Conservation (phyloP, 1,140 invertebrate genomes). For the Trichonephila clavipes region DNA sequence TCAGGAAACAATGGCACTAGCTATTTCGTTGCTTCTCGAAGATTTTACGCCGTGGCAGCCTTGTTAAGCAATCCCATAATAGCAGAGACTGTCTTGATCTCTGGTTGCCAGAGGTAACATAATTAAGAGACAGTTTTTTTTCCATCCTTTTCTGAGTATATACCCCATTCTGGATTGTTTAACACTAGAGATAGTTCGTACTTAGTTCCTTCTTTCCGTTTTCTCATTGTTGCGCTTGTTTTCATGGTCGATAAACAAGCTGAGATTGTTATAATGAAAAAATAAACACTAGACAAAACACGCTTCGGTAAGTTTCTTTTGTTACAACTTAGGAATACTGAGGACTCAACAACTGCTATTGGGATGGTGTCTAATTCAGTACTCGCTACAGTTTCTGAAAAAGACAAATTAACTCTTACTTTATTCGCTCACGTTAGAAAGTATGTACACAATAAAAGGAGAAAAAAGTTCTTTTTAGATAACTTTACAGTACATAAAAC, state of each 20-base stretch:
- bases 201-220: constrained; percentile 42
- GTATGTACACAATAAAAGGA: background rate
- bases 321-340: background rate
- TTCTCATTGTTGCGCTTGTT: constrained; percentile 30
- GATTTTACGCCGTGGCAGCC: constrained; percentile 41
- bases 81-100: constrained; percentile 53
- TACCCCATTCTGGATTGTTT: constrained; percentile 61
- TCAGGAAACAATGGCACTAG: constrained; percentile 44
- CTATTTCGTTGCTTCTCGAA: constrained; percentile 41
- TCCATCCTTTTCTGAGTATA: constrained; percentile 5
- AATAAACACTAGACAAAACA: constrained; percentile 52
- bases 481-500: background rate
- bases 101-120: constrained; percentile 73
- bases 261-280: constrained; percentile 51
- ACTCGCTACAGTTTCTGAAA: constrained; percentile 10
- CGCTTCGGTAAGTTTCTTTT: constrained; percentile 44
- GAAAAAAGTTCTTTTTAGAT: background rate
- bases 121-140: constrained; percentile 72
- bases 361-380: background rate
- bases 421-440: background rate
- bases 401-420: constrained; percentile 25
- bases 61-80: constrained; percentile 60
- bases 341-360: constrained; percentile 4
- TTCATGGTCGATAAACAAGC: constrained; percentile 61
- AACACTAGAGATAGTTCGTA: constrained; percentile 59